Evolutionary conservation across 1,140 invertebrate genomes (phyloP), one percentile per base, ranked within the genome.

Genomic region (Microplitis mediator): DNA sequence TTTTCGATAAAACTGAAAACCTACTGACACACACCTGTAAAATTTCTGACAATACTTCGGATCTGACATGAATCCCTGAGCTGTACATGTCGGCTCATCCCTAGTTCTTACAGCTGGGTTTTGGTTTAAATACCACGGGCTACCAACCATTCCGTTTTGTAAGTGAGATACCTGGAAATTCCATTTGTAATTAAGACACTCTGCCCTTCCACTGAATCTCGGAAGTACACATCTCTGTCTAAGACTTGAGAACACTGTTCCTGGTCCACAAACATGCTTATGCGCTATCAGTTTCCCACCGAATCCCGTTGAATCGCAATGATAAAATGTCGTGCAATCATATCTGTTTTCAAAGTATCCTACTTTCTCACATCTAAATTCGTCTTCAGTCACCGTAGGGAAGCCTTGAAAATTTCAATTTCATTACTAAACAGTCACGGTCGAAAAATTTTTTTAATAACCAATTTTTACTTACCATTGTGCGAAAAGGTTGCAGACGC

Each of bases 21-120:
- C 88, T 74, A 89, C 87, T 58, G 82, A 86, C 31, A 93, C 90
- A 82, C 93, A 94, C 80, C 92, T 88, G 80, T 92, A 93, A 81
- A 93, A 94, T 79, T 91, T 92, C 54, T 87, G 89, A 80, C 93
- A 94, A 81, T 94, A 89, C 71, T 85, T 82, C 56, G 84, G 86
- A 83, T 92, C 89, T 63, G 88, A 88, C 71, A 71, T 63, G 50
- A 75, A 79, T 34, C 73, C 77, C 36, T 62, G 65, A 8, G 35
- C 34, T 4, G 51, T 68, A 52, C 71, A 73, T 34, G 34, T 3
- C 36, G 34, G 34, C 14, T 6, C 32, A 14, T 32, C 3, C 3
- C 16, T 5, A 11, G 39, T 45, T 11, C 39, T 45, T 11, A 45
- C 39, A 45, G 11, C 39, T 6, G 39, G 39, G 39, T 45, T 45